Percentiles rank a stretch among this genome's conserved stretches.
These are phyloP conservation scores for Gallinago undulata DNA, from an alignment of 2,113 vertebrate species.

Conservation along the genomic window DNA sequence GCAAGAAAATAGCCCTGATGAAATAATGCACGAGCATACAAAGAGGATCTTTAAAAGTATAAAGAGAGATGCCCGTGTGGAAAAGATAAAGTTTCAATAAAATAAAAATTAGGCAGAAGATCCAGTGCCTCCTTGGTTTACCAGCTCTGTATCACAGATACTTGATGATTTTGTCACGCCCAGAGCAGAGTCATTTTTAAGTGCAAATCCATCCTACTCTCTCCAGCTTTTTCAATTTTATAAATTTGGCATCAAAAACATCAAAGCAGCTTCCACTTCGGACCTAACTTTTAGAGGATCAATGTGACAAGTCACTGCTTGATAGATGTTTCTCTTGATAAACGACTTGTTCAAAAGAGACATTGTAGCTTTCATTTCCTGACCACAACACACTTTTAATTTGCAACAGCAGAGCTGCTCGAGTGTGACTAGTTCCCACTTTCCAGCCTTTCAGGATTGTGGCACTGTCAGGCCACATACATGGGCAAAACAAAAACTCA, in stretches of 20 bases:
- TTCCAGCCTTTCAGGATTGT: slow-evolving; percentile 70
- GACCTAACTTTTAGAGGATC: slow-evolving; percentile 82
- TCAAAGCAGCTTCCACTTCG: slow-evolving; percentile 78
- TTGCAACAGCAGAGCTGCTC: slow-evolving; percentile 83
- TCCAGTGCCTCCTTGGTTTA: neutral
- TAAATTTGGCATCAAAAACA: slow-evolving; percentile 82
- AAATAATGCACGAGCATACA: neutral
- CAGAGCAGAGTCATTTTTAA: slow-evolving; percentile 36
- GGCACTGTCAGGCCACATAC: slow-evolving; percentile 71
- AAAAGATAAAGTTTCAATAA: neutral
- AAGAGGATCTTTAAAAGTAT: neutral
- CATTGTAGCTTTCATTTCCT: slow-evolving; percentile 89
- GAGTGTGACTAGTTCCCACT: slow-evolving; percentile 77
- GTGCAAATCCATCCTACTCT: slow-evolving; percentile 63
- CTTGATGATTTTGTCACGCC: slow-evolving; percentile 45
- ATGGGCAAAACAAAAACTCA: slow-evolving; percentile 71
- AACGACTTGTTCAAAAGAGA: slow-evolving; percentile 87
- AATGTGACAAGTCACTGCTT: slow-evolving; percentile 83
- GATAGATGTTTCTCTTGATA: slow-evolving; percentile 87
- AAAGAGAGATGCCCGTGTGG: neutral
- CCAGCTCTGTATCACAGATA: slow-evolving; percentile 28
- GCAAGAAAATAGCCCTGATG: neutral
- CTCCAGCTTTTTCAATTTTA: slow-evolving; percentile 71
- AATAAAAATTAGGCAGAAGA: slow-evolving; percentile 21
- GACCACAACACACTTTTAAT: slow-evolving; percentile 87